phyloP scores from a whole-genome alignment of 2,888 invertebrate genomes.

The Willowsia nigromaculata region DNA sequence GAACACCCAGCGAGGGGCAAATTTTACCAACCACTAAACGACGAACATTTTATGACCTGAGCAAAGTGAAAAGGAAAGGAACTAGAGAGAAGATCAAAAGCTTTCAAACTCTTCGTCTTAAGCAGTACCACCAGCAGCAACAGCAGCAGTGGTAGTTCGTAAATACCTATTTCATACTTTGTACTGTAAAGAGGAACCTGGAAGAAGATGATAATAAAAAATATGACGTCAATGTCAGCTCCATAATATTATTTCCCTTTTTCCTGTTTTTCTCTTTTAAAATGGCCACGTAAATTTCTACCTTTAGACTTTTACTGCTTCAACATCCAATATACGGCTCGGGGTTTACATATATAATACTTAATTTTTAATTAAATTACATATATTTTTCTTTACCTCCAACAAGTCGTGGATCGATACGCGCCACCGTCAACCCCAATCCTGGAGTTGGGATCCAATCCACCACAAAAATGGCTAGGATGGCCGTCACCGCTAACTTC shows the following conservation, averaged over 20 bases:
- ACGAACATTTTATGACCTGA: slow-evolving; percentile 29
- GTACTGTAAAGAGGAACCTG: background rate
- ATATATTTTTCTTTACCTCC: slow-evolving; percentile 45
- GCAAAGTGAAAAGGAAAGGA: slow-evolving; percentile 11
- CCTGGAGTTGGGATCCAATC: slow-evolving; percentile 60
- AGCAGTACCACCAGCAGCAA: background rate
- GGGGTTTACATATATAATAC: background rate
- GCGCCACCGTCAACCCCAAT: slow-evolving; percentile 54
- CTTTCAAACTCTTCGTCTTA: slow-evolving; percentile 31
- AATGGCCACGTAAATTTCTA: background rate
- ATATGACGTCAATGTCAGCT: slow-evolving; percentile 46
- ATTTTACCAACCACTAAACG: slow-evolving; percentile 23
- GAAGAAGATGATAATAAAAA: slow-evolving; percentile 17
- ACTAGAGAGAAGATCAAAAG: slow-evolving; percentile 40
- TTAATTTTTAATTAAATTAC: slow-evolving; percentile 42
- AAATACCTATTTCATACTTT: background rate
- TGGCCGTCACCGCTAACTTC: slow-evolving; percentile 30
- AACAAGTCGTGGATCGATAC: slow-evolving; percentile 58
- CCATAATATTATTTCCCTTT: slow-evolving; percentile 6
- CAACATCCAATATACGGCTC: background rate
- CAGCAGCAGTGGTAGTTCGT: background rate
- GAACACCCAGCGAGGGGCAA: slow-evolving; percentile 25
- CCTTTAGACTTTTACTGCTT: background rate
- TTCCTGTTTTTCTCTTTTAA: background rate
- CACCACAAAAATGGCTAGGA: slow-evolving; percentile 31